Base-by-base conservation (phyloP, 2,113 vertebrate species). In the Pachypanchax playfairii region DNA sequence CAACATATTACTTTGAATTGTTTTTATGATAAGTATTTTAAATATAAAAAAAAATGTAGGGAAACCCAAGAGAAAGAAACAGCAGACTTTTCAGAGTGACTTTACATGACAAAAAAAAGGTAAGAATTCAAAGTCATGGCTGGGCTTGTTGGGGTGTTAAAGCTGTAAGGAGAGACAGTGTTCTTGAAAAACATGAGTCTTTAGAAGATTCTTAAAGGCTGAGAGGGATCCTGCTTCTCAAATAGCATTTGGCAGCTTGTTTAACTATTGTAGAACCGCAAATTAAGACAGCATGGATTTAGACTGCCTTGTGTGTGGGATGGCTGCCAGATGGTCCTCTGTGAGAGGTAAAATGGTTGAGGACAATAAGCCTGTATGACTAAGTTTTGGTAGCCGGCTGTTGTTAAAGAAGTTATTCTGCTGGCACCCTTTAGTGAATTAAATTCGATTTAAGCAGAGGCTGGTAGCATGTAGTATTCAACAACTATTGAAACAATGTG, bases 331-430 rank as follows among this genome's bases (percentile, higher is more conserved):
- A 25, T 47, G 24, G 22, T 15, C 22, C 22, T 24, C 21, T 46
- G 73, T 49, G 50, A 72, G 74, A 75, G 65, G 74, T 79, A 53
- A 66, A 67, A 64, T 33, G 70, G 42, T 72, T 70, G 49, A 64
- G 22, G 44, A 47, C 57, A 21, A 44, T 41, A 41, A 41, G 38
- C 38, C 17, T 7, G 17, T 41, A 41, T 41, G 17, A 41, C 18
- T 41, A 17, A 41, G 38, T n/a, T 41, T n/a, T 7, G 38, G 4
- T 39, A 39, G 36, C 17, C 18, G 38, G 38, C 5, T 17, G 17
- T 17, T 41, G 17, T 41, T 17, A 18, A 5, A 41, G 38, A 41
- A 41, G 38, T 18, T n/a, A n/a, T 17, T 41, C 38, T 41, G 38
- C 18, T 6, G 17, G 38, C 17, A 41, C 8, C 15, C 38, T 41